Base-by-base conservation (phyloP, 2,888 invertebrate species). In the Pyrochroa serraticornis region DNA sequence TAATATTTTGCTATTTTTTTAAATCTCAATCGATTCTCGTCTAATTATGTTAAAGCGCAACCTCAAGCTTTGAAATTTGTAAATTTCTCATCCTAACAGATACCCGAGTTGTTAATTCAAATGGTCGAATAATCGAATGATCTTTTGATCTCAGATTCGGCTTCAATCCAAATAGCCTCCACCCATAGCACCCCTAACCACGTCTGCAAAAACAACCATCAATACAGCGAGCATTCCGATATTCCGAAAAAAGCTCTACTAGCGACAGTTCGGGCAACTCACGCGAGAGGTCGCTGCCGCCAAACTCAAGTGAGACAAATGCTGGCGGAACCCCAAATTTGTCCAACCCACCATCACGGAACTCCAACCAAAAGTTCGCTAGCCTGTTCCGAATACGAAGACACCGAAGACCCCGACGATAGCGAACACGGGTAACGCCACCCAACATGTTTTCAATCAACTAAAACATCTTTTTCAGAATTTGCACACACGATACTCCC, bases 401-500 rank as follows among this genome's bases (percentile, higher is more conserved):
- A 86, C 38, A 72, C 83, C 0, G 85, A 85, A 22, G 87, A 86
- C 65, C 82, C 82, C 0, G 86, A 86, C 58, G 87, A 87, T 67
- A 82, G 81, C 63, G 86, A 86, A 44, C 76, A 74, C 38, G 70
- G 74, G 78, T 78, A 68, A 66, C 69, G 63, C 46, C 22, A 32
- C 30, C 13, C 37, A 1, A 13, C 22, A 1, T 43, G n/a, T 14
- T 69, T 74, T 75, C 82, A 82, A 64, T 79, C 77, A 35, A 10
- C 35, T 35, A 12, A 43, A n/a, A 31, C 33, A 33, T 33, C 45
- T 10, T 61, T 68, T 71, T 36, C 70, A 79, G 79, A 45, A 66
- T 67, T 66, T 82, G 83, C 72, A 81, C 84, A 1, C 89, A 90
- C 74, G 89, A 89, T 64, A 91, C 91, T 1, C 91, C 91, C 42